These are phyloP conservation scores for Saccostrea echinata DNA, from an alignment of 1,140 invertebrate species.

Conservation along the genomic window DNA sequence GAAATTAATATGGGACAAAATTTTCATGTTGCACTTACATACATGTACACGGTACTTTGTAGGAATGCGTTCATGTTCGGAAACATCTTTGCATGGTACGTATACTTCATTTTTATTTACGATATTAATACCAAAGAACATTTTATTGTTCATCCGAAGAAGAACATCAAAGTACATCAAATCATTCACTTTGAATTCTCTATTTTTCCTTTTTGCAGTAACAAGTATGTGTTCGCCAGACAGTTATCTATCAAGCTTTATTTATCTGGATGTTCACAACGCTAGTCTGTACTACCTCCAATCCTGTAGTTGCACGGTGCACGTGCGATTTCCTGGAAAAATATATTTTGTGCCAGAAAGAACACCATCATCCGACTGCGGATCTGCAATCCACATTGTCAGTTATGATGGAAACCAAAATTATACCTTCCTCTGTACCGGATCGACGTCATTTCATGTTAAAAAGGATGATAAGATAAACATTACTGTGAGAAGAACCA, in stretches of 20 bases:
- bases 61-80: neutral
- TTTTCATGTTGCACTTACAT: too few species aligned
- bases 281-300: slow-evolving; percentile 28
- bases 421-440: neutral
- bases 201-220: neutral
- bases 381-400: neutral
- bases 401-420: slow-evolving; percentile 3
- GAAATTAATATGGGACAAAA: too few species aligned
- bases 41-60: neutral
- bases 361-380: neutral
- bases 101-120: neutral
- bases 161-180: neutral
- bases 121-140: too few species aligned
- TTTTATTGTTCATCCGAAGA: too few species aligned
- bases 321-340: slow-evolving; percentile 15
- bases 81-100: neutral
- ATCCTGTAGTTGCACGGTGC: neutral
- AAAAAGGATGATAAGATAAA: neutral
- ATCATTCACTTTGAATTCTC: neutral
- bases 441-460: neutral
- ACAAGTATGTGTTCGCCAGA: slow-evolving; percentile 5
- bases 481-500: neutral
- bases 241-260: neutral
- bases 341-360: neutral
- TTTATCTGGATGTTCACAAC: slow-evolving; percentile 21